phyloP scores from a whole-genome alignment of 2,888 invertebrate species.

The Acleris sparsana region DNA sequence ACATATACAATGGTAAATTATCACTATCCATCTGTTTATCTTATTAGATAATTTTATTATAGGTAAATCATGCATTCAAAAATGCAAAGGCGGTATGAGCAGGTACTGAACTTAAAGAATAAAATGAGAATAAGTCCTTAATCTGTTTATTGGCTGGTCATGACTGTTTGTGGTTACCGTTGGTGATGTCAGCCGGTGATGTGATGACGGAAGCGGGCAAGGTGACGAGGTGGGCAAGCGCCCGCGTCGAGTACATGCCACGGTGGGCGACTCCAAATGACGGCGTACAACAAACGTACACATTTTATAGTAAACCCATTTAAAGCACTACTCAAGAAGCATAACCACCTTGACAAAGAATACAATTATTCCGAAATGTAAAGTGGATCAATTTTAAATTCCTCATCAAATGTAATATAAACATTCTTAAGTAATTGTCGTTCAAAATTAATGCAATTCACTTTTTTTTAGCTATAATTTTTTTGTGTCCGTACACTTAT shows the following conservation, averaged over 20 bases:
- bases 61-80: slow-evolving; percentile 39
- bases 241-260: slow-evolving; percentile 7
- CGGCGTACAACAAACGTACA: too few species aligned
- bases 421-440: not conserved
- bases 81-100: slow-evolving; percentile 14
- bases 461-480: slow-evolving; percentile 6
- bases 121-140: slow-evolving; percentile 17
- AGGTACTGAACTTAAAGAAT: slow-evolving; percentile 8
- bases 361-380: too few species aligned
- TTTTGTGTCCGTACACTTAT: slow-evolving; percentile 18
- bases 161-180: slow-evolving; percentile 45
- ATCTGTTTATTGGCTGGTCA: slow-evolving; percentile 19
- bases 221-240: slow-evolving; percentile 50
- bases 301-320: too few species aligned
- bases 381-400: not conserved
- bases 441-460: slow-evolving; percentile 6
- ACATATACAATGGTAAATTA: not conserved
- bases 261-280: slow-evolving; percentile 20
- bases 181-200: slow-evolving; percentile 62
- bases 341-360: too few species aligned
- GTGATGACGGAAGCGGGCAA: slow-evolving; percentile 55
- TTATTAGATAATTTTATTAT: slow-evolving; percentile 30
- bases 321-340: too few species aligned
- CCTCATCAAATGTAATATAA: not conserved
- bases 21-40: not conserved